Percentiles rank a stretch among this genome's conserved stretches.
These are phyloP conservation scores for Megalops cyprinoides DNA, from an alignment of 2,797 vertebrate species.

Conservation along the genomic window DNA sequence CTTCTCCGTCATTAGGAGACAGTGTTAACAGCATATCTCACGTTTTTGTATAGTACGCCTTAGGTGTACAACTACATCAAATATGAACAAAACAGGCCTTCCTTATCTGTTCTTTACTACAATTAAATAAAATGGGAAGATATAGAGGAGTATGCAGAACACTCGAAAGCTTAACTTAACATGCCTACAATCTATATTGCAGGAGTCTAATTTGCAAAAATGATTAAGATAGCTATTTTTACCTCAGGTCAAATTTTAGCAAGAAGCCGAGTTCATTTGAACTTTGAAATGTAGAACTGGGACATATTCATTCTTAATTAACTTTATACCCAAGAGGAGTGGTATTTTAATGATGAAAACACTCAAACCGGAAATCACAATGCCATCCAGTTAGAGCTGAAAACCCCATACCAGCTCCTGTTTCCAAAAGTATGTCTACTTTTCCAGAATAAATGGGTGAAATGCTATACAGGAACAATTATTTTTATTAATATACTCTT, in stretches of 20 bases:
- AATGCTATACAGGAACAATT: not conserved
- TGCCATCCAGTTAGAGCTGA: not conserved
- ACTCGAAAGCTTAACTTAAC: not conserved
- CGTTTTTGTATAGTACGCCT: not conserved
- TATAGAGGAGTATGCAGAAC: not conserved
- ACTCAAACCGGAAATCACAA: not conserved
- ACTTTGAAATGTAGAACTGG: constrained; percentile 15
- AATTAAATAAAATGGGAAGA: not conserved
- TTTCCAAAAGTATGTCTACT: not conserved
- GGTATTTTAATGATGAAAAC: not conserved
- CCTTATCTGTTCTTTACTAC: not conserved
- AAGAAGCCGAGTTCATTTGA: not conserved
- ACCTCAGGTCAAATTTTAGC: not conserved
- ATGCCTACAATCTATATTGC: not conserved
- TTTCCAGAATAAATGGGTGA: not conserved
- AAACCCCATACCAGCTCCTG: not conserved
- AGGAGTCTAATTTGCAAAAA: constrained; percentile 8
- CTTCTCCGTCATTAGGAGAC: not conserved
- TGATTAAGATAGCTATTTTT: constrained; percentile 20
- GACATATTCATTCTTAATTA: constrained; percentile 11
- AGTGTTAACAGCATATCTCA: not conserved
- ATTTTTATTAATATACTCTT: not conserved
- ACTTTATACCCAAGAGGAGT: constrained; percentile 1
- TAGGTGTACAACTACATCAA: not conserved
- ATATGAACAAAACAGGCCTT: not conserved